Conservation (phyloP, 1,140 invertebrate genomes). For the Chelonus insularis region DNA sequence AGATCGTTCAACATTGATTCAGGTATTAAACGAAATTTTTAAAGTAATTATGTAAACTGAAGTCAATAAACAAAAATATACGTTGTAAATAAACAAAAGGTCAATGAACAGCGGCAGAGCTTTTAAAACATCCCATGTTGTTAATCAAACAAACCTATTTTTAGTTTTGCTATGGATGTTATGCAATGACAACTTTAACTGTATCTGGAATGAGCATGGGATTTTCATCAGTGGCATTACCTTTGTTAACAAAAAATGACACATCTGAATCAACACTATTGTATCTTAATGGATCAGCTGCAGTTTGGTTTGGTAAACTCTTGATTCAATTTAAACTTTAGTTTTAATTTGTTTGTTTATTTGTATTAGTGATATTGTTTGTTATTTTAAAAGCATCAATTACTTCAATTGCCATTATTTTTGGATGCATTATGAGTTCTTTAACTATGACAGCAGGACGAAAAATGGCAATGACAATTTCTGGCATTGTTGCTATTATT, state of each 20-base stretch:
- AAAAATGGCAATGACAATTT: slow-evolving; percentile 50
- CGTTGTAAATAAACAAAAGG: background rate
- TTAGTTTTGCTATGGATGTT: slow-evolving; percentile 30
- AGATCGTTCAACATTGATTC: background rate
- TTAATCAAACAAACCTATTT: slow-evolving; percentile 14
- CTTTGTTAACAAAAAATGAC: slow-evolving; percentile 29
- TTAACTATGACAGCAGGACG: slow-evolving; percentile 49
- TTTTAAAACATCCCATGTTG: background rate
- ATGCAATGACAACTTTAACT: slow-evolving; percentile 21
- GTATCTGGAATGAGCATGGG: slow-evolving; percentile 44
- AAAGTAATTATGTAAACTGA: background rate
- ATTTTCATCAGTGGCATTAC: slow-evolving; percentile 45
- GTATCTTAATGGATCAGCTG: background rate
- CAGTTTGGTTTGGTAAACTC: slow-evolving; percentile 32
- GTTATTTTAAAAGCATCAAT: slow-evolving; percentile 32
- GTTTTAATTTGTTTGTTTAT: background rate
- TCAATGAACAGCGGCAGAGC: background rate
- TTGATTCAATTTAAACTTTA: slow-evolving; percentile 1
- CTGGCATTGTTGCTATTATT: slow-evolving; percentile 48
- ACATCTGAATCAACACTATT: slow-evolving; percentile 13
- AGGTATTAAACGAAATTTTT: background rate
- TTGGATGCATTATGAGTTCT: slow-evolving; percentile 28
- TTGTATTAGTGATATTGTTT: background rate
- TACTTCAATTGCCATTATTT: slow-evolving; percentile 19
- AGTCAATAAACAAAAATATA: background rate